Evolutionary conservation across 2,113 vertebrate genomes (phyloP).

Genomic region (Aegypius monachus): DNA sequence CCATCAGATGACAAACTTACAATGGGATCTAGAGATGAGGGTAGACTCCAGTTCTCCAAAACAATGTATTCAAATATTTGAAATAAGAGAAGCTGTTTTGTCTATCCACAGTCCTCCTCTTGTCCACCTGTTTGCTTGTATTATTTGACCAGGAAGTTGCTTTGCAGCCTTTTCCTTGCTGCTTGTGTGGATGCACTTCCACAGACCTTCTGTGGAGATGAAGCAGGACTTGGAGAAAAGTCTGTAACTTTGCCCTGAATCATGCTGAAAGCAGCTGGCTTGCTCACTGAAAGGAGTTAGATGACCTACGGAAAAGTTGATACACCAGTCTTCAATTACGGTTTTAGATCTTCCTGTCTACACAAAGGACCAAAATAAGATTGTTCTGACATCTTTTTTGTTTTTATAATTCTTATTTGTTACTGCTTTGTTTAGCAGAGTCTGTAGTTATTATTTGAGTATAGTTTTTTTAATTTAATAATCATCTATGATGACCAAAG

Average conservation of each 20-base stretch:
- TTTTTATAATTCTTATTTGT: background rate
- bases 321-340: background rate
- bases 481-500: background rate
- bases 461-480: background rate
- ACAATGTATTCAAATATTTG: background rate
- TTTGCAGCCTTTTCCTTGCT: background rate
- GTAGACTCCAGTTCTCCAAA: background rate
- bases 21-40: background rate
- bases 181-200: background rate
- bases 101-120: background rate
- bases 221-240: background rate
- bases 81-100: background rate
- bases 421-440: background rate
- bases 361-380: background rate
- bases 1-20: background rate
- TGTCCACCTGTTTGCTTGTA: background rate
- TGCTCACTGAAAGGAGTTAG: background rate
- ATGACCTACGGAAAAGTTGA: background rate
- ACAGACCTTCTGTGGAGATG: background rate
- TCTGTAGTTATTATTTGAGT: background rate
- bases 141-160: background rate
- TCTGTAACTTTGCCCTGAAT: constrained; percentile 6
- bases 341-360: constrained; percentile 11
- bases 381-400: constrained; percentile 6
- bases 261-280: background rate